Evolutionary conservation across 2,888 invertebrate genomes (phyloP), one percentile per base, ranked within the genome.

Genomic region (Nymphalis c-album): DNA sequence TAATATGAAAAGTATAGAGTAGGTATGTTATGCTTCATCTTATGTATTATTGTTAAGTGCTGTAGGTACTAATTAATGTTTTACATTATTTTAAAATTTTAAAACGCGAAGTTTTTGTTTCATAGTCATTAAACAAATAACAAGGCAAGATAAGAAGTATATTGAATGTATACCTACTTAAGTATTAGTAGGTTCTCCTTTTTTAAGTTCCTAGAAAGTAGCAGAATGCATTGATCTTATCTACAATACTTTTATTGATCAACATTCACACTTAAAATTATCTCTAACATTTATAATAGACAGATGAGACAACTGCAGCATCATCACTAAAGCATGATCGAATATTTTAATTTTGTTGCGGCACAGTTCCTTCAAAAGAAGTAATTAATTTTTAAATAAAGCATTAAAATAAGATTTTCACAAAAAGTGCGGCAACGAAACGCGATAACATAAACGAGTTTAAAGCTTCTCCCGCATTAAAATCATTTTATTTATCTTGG

Each of bases 401-500:
- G 35, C 88, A 87, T 89, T 87, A 89, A 87, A 82, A 78, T 83
- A 82, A 86, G 85, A 87, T 86, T 81, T 81, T 78, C 60, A 58
- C 26, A 60, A 71, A 71, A 71, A 66, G 45, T 45, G 50, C 67
- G 64, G 65, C 53, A 53, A 70, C 63, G 60, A 7, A n/a, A 48
- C 17, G 47, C 60, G 63, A 69, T 69, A 69, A 75, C 72, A 69
- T 80, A 80, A 81, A 83, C 86, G 80, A 77, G 85, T 84, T 82
- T 78, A 80, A 80, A 80, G 82, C 81, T 77, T 85, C 87, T 82
- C 83, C 82, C 80, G 79, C 81, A 84, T 87, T 87, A 86, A 89
- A 87, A 86, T 88, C 85, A 84, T 85, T 87, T 89, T 90, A 89
- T 91, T 90, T 91, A 91, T 92, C 90, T 90, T 85, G 80, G 79